Evolutionary conservation across 2,888 invertebrate genomes (phyloP).

Genomic region (Tortricodes alternella): DNA sequence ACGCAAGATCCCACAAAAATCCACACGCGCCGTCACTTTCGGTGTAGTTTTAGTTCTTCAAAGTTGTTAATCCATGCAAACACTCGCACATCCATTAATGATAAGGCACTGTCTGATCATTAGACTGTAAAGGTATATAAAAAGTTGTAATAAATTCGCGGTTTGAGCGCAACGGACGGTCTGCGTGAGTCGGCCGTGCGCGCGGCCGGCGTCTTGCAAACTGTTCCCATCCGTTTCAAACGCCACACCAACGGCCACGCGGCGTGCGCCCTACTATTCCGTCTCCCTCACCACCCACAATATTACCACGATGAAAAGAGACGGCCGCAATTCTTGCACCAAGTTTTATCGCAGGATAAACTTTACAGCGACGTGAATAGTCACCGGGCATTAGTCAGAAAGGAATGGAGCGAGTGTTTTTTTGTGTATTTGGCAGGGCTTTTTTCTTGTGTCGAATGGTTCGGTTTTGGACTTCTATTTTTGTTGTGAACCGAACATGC

Average conservation of each 20-base stretch:
- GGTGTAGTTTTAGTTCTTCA: conserved; percentile 53
- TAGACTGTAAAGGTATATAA: conserved; percentile 62
- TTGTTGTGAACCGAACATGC: conserved; percentile 50
- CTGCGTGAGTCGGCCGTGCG: conserved; percentile 70
- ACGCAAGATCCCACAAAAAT: conserved; percentile 60
- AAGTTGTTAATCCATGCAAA: conserved; percentile 68
- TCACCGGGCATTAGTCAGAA: conserved; percentile 70
- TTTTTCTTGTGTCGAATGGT: conserved; percentile 59
- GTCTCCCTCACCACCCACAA: conserved; percentile 67
- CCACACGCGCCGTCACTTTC: conserved; percentile 65
- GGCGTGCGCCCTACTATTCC: conserved; percentile 72
- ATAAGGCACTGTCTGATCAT: conserved; percentile 72
- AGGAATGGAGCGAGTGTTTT: conserved; percentile 71
- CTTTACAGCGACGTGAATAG: conserved; percentile 74
- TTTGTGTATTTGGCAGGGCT: conserved; percentile 75
- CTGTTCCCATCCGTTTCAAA: conserved; percentile 74
- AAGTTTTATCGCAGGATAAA: conserved; percentile 78
- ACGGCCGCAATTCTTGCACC: conserved; percentile 53
- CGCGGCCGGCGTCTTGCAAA: conserved; percentile 81
- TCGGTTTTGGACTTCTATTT: conserved; percentile 66
- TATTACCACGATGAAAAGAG: conserved; percentile 57
- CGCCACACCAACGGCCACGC: conserved; percentile 75
- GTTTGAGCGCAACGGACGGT: conserved; percentile 72
- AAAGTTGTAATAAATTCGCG: conserved; percentile 64
- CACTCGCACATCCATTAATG: conserved; percentile 76